Evolutionary conservation across 2,113 vertebrate genomes (phyloP).

Genomic region (Brachirus orientalis): DNA sequence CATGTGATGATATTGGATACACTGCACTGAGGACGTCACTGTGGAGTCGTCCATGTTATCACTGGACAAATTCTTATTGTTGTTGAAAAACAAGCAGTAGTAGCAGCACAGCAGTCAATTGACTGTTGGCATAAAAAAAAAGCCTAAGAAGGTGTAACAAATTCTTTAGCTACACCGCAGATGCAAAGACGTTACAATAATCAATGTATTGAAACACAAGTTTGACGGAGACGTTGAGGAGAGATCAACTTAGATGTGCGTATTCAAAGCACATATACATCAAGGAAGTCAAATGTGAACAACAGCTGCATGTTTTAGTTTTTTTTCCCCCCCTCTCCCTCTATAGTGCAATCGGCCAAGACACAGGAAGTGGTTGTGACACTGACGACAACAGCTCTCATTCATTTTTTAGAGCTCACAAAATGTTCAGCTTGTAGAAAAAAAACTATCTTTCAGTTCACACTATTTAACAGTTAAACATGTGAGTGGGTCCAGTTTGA

Average conservation of each 20-base stretch:
- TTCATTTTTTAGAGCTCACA: slow-evolving; percentile 61
- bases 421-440: slow-evolving; percentile 2
- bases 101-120: no score
- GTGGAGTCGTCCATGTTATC: no score
- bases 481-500: no score
- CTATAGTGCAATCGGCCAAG: slow-evolving; percentile 42
- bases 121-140: no score
- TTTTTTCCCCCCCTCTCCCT: neutral
- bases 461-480: neutral
- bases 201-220: no score
- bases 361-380: slow-evolving; percentile 73
- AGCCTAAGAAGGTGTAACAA: no score
- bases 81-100: no score
- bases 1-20: neutral
- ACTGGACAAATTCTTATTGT: no score
- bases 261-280: slow-evolving; percentile 3
- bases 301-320: slow-evolving; percentile 36
- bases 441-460: neutral
- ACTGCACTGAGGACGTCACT: no score
- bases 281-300: slow-evolving; percentile 47
- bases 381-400: slow-evolving; percentile 51
- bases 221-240: no score
- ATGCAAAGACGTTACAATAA: no score
- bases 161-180: no score
- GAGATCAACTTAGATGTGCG: neutral